These are phyloP conservation scores for Strix uralensis DNA, from an alignment of 2,113 vertebrate genomes.

Conservation along the genomic window DNA sequence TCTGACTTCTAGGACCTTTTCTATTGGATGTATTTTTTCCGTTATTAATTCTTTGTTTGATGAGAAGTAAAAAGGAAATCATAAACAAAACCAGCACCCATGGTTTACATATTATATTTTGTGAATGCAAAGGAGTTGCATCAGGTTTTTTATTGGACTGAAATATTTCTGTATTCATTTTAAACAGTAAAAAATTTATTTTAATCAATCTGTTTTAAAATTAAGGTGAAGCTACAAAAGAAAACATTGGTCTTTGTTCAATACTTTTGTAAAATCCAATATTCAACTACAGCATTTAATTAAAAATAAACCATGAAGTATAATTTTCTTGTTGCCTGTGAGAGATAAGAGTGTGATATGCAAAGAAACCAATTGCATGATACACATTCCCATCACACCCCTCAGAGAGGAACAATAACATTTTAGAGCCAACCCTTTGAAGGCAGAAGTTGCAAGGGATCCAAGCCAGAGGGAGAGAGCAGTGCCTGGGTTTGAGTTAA, in stretches of 20 bases:
- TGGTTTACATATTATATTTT: neutral
- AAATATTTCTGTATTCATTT: neutral
- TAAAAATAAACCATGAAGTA: slow-evolving; percentile 7
- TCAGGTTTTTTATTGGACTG: neutral
- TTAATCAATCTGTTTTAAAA: neutral
- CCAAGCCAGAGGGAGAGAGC: neutral
- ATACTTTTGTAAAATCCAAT: neutral
- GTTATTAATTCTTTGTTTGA: neutral
- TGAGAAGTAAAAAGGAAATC: neutral
- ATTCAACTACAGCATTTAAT: neutral
- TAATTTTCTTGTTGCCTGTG: neutral
- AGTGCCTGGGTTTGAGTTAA: neutral
- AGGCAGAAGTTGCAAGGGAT: neutral
- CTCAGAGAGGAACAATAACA: neutral
- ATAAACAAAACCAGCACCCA: neutral
- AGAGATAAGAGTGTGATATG: neutral
- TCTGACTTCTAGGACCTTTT: neutral
- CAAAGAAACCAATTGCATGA: neutral
- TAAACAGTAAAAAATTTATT: neutral
- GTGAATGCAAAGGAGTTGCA: neutral
- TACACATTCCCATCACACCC: neutral
- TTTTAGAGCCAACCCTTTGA: neutral
- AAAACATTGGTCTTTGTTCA: neutral
- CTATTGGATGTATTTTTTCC: neutral
- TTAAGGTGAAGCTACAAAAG: neutral